Percentiles rank a stretch among this genome's conserved stretches.
phyloP scores from a whole-genome alignment of 2,113 vertebrate genomes.

The Pteronura brasiliensis region DNA sequence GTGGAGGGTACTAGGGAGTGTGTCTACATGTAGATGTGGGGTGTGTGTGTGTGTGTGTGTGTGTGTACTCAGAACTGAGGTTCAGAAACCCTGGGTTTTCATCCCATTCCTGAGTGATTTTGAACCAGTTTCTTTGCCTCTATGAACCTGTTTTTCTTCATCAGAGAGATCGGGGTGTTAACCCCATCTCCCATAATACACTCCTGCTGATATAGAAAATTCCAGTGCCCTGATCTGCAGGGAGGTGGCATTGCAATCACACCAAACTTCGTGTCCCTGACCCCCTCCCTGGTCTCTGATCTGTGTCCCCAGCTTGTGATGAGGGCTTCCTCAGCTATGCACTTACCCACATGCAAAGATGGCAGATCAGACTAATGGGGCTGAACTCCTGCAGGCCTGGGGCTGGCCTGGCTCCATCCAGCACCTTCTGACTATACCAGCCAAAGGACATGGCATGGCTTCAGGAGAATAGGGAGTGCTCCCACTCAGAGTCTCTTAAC shows the following conservation, averaged over 20 bases:
- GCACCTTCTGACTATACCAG: rapidly evolving
- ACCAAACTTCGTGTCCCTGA: neutral
- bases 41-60: neutral
- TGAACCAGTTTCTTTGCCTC: neutral
- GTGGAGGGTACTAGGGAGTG: rapidly evolving
- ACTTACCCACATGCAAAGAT: neutral
- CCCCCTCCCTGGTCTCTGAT: neutral
- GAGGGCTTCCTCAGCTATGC: neutral
- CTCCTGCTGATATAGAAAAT: neutral
- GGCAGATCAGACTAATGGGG: neutral
- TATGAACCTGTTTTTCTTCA: neutral
- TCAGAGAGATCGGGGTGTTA: neutral
- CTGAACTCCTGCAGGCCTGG: neutral
- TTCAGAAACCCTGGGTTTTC: neutral
- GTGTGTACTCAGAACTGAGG: neutral
- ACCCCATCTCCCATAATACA: neutral
- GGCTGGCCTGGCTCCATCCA: too few species aligned
- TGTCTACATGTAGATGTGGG: neutral
- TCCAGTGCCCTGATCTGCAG: rapidly evolving
- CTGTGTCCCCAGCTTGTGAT: neutral
- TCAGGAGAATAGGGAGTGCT: rapidly evolving
- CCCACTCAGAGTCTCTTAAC: neutral
- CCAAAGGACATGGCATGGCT: neutral
- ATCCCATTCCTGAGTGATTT: too few species aligned
- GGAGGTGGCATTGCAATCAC: neutral